Conservation (phyloP, 2,888 invertebrate genomes). For the Drosophila subsilvestris region DNA sequence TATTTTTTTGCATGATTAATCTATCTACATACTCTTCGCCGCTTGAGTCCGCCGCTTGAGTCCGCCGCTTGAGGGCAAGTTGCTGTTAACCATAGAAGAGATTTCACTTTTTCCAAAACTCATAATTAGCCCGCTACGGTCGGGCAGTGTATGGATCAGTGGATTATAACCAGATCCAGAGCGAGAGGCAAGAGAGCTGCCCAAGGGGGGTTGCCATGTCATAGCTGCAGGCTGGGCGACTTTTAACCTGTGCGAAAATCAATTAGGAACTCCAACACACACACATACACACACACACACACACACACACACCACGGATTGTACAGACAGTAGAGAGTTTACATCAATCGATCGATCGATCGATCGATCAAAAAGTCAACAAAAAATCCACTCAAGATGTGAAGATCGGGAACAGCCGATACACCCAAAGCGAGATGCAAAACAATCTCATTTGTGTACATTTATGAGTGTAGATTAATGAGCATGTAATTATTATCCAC, state of each 20-base stretch:
- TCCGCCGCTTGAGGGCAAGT: conserved; percentile 19
- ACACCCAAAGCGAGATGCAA: background rate
- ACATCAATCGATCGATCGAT: conserved; percentile 48
- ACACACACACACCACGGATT: conserved; percentile 5
- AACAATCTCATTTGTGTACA: background rate
- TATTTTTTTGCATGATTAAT: conserved; percentile 64
- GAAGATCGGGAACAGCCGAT: conserved; percentile 4
- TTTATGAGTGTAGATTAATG: background rate
- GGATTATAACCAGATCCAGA: conserved; percentile 44
- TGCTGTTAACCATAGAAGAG: conserved; percentile 33
- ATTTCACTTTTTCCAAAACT: conserved; percentile 74
- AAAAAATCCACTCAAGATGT: conserved; percentile 25
- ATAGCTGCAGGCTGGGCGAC: conserved; percentile 63
- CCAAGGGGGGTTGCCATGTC: conserved; percentile 39
- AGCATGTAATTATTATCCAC: background rate
- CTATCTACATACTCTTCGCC: conserved; percentile 1
- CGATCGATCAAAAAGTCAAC: conserved; percentile 17
- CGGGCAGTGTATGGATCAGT: conserved; percentile 44
- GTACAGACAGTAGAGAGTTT: conserved; percentile 32
- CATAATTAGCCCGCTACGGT: conserved; percentile 58
- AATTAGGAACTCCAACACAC: conserved; percentile 61
- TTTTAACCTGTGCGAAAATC: conserved; percentile 75
- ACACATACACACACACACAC: conserved; percentile 24
- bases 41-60: conserved; percentile 34
- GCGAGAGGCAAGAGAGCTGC: background rate